Percentiles rank a stretch among this genome's conserved stretches.
Conservation (phyloP, 2,888 invertebrate genomes). For the Himalopsyche anomala region DNA sequence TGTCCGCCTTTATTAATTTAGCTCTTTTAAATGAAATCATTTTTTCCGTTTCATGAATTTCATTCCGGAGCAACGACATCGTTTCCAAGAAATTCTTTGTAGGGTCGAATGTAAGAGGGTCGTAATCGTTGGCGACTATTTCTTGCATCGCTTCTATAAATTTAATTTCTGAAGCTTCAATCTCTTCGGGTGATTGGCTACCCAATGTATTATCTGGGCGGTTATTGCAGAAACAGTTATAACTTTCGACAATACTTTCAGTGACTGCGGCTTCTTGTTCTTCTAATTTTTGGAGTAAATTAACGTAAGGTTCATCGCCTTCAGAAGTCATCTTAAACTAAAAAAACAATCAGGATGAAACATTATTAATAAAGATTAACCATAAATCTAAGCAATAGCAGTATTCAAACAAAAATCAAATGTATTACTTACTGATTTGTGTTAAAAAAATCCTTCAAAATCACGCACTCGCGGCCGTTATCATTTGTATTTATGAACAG, state of each 20-base stretch:
- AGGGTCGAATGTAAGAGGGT: slow-evolving; percentile 58
- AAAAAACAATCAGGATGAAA: neutral
- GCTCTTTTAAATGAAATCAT: slow-evolving; percentile 71
- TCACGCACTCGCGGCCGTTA: neutral
- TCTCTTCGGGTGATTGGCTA: slow-evolving; percentile 57
- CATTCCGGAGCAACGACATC: slow-evolving; percentile 68
- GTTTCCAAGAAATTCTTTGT: slow-evolving; percentile 58
- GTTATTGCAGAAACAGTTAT: slow-evolving; percentile 70
- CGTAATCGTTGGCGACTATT: slow-evolving; percentile 58
- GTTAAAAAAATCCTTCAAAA: neutral
- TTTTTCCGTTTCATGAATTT: slow-evolving; percentile 70
- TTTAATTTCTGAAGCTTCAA: slow-evolving; percentile 43
- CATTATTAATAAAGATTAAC: neutral
- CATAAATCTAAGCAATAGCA: neutral
- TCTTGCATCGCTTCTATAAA: slow-evolving; percentile 56
- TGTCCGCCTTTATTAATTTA: slow-evolving; percentile 70
- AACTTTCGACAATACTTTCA: slow-evolving; percentile 67
- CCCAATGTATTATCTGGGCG: slow-evolving; percentile 68
- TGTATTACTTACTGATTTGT: neutral
- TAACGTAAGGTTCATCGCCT: slow-evolving; percentile 17
- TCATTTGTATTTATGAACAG: neutral
- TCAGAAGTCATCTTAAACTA: slow-evolving; percentile 2
- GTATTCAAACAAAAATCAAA: neutral
- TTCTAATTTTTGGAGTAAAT: slow-evolving; percentile 51
- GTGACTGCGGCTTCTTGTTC: slow-evolving; percentile 53